Percentiles rank a stretch among this genome's conserved stretches.
phyloP scores from a whole-genome alignment of 2,797 vertebrate genomes.

The Myotis pilosus region DNA sequence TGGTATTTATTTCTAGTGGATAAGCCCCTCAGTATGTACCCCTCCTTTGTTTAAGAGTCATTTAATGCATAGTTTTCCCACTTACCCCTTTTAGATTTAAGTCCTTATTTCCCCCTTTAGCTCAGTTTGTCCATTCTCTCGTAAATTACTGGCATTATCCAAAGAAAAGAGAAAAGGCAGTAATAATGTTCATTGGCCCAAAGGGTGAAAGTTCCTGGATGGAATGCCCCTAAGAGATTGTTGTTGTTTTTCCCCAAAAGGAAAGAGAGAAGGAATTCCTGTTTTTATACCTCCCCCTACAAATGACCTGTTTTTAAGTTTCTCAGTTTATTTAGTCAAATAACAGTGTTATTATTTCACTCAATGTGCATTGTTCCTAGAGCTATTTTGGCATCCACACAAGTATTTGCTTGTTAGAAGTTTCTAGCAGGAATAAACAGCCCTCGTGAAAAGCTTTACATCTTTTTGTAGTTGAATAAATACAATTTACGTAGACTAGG shows the following conservation, averaged over 20 bases:
- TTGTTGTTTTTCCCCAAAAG: background rate
- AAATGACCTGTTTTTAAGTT: background rate
- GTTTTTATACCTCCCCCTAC: background rate
- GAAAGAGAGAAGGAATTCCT: background rate
- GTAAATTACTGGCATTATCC: background rate
- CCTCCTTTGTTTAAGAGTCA: background rate
- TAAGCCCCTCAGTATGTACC: background rate
- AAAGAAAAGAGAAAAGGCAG: background rate
- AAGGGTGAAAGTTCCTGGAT: background rate
- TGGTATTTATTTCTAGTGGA: background rate
- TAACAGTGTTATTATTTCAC: background rate
- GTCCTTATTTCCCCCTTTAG: background rate
- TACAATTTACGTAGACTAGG: background rate
- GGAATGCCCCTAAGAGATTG: background rate
- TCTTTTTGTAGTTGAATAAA: background rate
- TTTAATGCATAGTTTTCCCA: background rate
- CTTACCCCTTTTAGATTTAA: background rate
- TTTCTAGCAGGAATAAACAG: background rate
- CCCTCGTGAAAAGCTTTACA: background rate
- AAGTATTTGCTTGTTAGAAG: background rate
- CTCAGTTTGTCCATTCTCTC: background rate
- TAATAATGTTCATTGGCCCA: background rate
- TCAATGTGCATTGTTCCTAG: background rate
- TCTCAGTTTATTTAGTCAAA: background rate
- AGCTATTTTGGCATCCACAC: background rate